A percentile compares a stretch with the other conserved stretches of the same genome.
phyloP scores from a whole-genome alignment of 1,140 invertebrate genomes.

The Wasmannia auropunctata region DNA sequence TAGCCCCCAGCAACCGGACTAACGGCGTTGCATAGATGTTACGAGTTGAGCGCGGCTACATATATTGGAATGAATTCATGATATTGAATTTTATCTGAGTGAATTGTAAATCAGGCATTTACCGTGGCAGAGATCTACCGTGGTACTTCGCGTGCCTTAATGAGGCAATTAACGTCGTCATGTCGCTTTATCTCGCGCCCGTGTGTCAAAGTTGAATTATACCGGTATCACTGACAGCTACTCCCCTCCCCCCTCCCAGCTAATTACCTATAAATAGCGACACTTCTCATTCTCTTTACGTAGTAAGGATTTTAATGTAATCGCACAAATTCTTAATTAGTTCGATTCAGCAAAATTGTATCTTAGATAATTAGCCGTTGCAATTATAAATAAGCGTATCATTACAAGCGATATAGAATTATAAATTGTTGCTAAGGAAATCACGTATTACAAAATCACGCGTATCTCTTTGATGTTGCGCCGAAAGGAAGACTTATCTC shows the following conservation, averaged over 20 bases:
- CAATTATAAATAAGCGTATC: not conserved
- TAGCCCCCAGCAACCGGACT: constrained; percentile 59
- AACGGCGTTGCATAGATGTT: constrained; percentile 69
- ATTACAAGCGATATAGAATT: not conserved
- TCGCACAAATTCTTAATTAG: not conserved
- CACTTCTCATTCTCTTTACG: not conserved
- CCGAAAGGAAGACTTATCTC: not conserved
- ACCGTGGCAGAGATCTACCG: not conserved
- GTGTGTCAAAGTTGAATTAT: constrained; percentile 6
- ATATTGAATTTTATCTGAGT: constrained; percentile 3
- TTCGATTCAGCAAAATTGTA: not conserved
- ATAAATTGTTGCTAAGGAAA: not conserved
- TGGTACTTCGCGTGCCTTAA: constrained; percentile 13
- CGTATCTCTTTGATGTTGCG: not conserved
- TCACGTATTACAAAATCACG: not conserved
- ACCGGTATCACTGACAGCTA: not conserved
- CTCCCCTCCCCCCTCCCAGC: not conserved
- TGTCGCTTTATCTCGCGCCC: constrained; percentile 11
- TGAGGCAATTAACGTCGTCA: constrained; percentile 31
- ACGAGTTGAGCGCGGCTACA: constrained; percentile 12
- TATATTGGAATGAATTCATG: not conserved
- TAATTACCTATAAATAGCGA: constrained; percentile 33
- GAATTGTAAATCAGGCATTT: constrained; percentile 32
- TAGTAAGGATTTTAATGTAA: not conserved
- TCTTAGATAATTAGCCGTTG: not conserved